A percentile compares a stretch with the other conserved stretches of the same genome.
Evolutionary conservation across 2,113 vertebrate genomes (phyloP).

Genomic region (Corvus moneduloides): DNA sequence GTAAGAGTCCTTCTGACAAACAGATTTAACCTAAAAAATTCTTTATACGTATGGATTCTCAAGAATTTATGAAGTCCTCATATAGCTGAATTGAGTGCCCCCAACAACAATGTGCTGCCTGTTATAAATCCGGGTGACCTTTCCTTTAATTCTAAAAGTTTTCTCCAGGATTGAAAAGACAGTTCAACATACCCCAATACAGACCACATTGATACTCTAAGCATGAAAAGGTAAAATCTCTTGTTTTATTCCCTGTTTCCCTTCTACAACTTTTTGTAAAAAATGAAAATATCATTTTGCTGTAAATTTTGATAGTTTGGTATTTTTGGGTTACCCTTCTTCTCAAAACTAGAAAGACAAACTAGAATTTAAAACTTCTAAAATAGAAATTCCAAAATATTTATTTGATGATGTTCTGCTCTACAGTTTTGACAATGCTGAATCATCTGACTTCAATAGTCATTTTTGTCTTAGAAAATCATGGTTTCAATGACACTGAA

Average conservation of each 20-base stretch:
- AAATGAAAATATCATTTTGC: accelerated
- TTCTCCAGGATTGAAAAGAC: neutral
- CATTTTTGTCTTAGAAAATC: neutral
- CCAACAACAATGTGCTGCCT: neutral
- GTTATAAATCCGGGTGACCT: neutral
- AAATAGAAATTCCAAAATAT: neutral
- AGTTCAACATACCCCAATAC: neutral
- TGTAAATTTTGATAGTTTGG: neutral
- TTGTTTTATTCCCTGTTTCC: neutral
- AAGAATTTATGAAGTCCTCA: neutral
- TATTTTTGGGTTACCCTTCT: neutral
- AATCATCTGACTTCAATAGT: neutral
- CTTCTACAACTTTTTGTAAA: neutral
- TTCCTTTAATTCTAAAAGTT: neutral
- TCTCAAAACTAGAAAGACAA: neutral
- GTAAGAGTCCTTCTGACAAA: neutral
- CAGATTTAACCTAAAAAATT: neutral
- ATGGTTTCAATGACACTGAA: neutral
- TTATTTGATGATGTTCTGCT: neutral
- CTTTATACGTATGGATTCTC: neutral
- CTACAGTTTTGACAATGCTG: neutral
- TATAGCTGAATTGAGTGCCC: neutral
- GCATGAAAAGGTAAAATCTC: neutral
- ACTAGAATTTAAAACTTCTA: neutral
- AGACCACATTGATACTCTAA: neutral